Base-by-base conservation (phyloP, 92 coral and sea anemone species). In the Parazoanthus atlanticus region DNA sequence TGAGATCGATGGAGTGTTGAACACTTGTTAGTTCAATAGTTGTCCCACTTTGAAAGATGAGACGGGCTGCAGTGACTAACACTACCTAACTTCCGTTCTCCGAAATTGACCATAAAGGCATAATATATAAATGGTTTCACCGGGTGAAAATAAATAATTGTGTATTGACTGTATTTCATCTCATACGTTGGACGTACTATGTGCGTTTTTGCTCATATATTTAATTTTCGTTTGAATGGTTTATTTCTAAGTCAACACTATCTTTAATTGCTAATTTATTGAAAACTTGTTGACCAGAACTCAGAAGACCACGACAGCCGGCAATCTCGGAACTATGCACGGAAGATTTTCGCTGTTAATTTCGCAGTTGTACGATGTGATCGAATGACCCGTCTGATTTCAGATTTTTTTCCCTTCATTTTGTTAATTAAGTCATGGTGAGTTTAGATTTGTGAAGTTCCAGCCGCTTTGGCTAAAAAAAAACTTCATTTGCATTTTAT, bases 241-340 rank as follows among this genome's bases (percentile, higher is more conserved):
- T 34, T 36, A 33, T 33, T 74, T 41, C 13, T 19, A 2, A 34
- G 13, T 75, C 79, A 75, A 34, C 43, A 75, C 52, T 75, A 2
- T 61, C 26, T 19, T 21, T 75, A 75, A 75, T 75, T 33, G 16
- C 16, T 19, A 17, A 75, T 75, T 75, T 75, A 36, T 75, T 75
- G 79, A 75, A 75, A 41, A 36, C 11, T 41, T 75, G 49, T 75
- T 75, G 79, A 75, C 79, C 52, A 25, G n/a, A n/a, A n/a, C n/a
- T n/a, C n/a, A n/a, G 43, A 6, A 34, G 43, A 17, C 1, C 12
- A 32, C 41, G 47, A 11, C 0, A 2, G 79, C 15, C 43, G 26
- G 33, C 23, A 74, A 71, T 28, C 76, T 29, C 38, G 17, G 28
- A 32, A 25, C 13, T 75, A 25, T 19, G 49, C 79, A 75, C 79